Percentiles rank a stretch among this genome's conserved stretches.
Conservation (phyloP, 2,113 vertebrate species). For the Pluvialis apricaria region DNA sequence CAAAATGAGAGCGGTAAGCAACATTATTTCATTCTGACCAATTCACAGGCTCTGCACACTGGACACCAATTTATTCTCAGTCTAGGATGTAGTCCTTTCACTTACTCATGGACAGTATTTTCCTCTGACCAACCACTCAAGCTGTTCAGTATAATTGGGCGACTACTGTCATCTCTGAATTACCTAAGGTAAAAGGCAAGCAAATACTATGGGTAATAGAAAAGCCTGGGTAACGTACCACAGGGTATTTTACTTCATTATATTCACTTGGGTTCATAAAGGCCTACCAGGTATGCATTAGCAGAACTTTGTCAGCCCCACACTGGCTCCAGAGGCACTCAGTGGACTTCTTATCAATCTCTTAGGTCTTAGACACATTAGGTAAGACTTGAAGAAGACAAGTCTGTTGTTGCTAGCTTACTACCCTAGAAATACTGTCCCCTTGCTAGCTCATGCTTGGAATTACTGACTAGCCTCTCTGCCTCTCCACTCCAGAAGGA, state of each 20-base stretch:
- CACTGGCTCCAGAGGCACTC: neutral
- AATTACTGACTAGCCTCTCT: neutral
- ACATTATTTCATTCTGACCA: neutral
- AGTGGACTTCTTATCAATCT: neutral
- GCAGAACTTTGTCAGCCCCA: neutral
- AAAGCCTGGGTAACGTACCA: rapidly evolving
- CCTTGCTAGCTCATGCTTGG: neutral
- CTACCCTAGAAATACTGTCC: neutral
- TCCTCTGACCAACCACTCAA: neutral
- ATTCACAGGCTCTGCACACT: neutral
- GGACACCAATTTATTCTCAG: neutral
- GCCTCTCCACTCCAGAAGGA: neutral
- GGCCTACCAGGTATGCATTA: neutral
- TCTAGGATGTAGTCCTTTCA: neutral
- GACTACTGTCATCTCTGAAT: neutral
- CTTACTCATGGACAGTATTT: neutral
- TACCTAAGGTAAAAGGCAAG: neutral
- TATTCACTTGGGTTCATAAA: neutral
- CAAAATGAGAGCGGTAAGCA: neutral
- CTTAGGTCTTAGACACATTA: neutral
- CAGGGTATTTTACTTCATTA: neutral
- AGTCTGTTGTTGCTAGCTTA: neutral
- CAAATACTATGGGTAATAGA: neutral
- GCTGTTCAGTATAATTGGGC: neutral
- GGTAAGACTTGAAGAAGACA: neutral